Evolutionary conservation across 2,113 vertebrate species (phyloP).

Genomic region (Tragelaphus strepsiceros): DNA sequence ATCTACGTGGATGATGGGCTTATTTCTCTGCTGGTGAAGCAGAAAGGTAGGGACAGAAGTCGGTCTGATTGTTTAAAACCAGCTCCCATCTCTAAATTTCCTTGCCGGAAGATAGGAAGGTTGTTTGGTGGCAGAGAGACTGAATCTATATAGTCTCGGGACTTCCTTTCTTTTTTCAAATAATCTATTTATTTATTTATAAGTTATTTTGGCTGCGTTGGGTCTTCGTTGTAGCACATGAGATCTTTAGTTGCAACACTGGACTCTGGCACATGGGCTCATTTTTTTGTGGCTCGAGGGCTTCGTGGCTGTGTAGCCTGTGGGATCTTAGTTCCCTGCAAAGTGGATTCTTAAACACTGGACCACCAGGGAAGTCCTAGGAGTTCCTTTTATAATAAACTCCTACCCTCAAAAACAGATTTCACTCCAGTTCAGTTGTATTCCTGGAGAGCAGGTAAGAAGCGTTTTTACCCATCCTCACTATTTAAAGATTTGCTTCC

Average conservation of each 20-base stretch:
- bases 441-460: background rate
- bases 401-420: background rate
- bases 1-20: conserved; percentile 95
- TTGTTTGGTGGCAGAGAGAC: background rate
- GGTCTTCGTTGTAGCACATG: background rate
- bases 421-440: background rate
- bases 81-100: background rate
- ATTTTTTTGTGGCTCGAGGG: background rate
- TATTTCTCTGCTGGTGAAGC: conserved; percentile 92
- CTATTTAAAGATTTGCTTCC: background rate
- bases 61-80: background rate
- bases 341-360: background rate
- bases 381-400: background rate
- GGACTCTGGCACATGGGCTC: background rate
- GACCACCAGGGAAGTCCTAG: background rate
- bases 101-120: background rate
- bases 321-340: background rate
- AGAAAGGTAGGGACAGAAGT: conserved; percentile 83
- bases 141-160: background rate
- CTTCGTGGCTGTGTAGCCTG: background rate
- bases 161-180: background rate
- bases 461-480: background rate
- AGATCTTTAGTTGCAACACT: background rate
- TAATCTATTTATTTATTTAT: background rate
- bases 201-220: background rate